Evolutionary conservation across 2,888 invertebrate species (phyloP).

Genomic region (Thelaira solivaga): DNA sequence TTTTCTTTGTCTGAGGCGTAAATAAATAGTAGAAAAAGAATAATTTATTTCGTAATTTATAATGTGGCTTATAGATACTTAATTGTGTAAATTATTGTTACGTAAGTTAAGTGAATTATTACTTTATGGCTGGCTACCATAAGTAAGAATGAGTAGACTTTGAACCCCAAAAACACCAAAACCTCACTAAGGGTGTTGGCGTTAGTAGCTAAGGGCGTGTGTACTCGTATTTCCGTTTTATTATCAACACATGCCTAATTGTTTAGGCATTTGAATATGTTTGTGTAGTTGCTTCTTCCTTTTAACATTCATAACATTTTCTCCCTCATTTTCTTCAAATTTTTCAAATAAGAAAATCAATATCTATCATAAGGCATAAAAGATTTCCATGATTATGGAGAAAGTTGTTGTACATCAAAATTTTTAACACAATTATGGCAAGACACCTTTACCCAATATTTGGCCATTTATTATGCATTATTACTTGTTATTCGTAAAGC

Average conservation of each 20-base stretch:
- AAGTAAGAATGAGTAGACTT: too few species aligned
- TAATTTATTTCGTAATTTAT: slow-evolving; percentile 34
- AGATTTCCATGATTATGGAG: too few species aligned
- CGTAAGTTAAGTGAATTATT: slow-evolving; percentile 45
- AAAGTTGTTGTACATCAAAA: too few species aligned
- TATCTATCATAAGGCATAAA: too few species aligned
- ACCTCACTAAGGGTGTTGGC: slow-evolving; percentile 7
- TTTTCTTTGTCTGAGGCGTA: too few species aligned
- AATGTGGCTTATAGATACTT: slow-evolving; percentile 50
- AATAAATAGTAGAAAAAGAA: too few species aligned
- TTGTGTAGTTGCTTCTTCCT: too few species aligned
- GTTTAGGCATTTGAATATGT: slow-evolving; percentile 48
- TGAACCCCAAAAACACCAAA: background rate
- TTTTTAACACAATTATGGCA: too few species aligned
- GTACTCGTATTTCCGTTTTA: background rate
- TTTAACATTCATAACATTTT: too few species aligned
- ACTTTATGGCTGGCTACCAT: slow-evolving; percentile 29
- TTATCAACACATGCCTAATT: slow-evolving; percentile 55
- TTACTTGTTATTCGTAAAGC: slow-evolving; percentile 10
- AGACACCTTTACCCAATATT: background rate
- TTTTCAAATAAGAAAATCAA: too few species aligned
- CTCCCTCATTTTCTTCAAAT: too few species aligned
- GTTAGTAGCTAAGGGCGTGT: slow-evolving; percentile 2
- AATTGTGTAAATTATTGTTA: slow-evolving; percentile 54
- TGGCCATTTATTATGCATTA: slow-evolving; percentile 18